phyloP scores from a whole-genome alignment of 2,797 vertebrate species.

The Phrynocephalus vlangalii region DNA sequence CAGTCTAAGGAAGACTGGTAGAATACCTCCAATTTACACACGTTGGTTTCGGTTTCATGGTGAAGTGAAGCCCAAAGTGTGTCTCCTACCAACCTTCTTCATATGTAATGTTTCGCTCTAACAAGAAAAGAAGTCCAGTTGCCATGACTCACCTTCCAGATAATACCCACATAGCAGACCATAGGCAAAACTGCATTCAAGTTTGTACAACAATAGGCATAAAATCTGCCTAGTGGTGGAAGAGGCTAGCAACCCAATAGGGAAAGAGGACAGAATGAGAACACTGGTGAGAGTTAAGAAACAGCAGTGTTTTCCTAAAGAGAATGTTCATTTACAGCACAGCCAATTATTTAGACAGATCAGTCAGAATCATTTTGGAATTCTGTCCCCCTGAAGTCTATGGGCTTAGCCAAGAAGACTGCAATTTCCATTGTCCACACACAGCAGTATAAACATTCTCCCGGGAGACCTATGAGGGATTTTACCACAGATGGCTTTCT shows the following conservation, averaged over 20 bases:
- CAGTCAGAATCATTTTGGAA: background rate
- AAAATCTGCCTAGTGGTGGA: fast-evolving
- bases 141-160: too few species aligned
- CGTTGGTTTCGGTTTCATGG: too few species aligned
- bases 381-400: background rate
- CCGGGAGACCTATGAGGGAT: background rate
- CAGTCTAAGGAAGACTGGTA: too few species aligned
- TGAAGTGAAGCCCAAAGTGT: too few species aligned
- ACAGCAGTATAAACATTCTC: constrained; percentile 7
- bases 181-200: background rate
- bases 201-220: background rate
- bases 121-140: too few species aligned
- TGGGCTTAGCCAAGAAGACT: constrained; percentile 15
- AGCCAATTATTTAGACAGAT: background rate
- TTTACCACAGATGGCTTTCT: constrained; percentile 11
- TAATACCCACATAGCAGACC: background rate
- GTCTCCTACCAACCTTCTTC: too few species aligned
- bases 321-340: background rate
- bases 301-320: background rate
- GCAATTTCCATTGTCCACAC: constrained; percentile 23
- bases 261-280: background rate
- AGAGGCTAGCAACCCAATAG: background rate
- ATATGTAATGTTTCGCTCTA: too few species aligned
- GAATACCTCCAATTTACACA: too few species aligned
- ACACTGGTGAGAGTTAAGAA: background rate